Conservation (phyloP, 2,888 invertebrate species). For the Malacosoma neustria region DNA sequence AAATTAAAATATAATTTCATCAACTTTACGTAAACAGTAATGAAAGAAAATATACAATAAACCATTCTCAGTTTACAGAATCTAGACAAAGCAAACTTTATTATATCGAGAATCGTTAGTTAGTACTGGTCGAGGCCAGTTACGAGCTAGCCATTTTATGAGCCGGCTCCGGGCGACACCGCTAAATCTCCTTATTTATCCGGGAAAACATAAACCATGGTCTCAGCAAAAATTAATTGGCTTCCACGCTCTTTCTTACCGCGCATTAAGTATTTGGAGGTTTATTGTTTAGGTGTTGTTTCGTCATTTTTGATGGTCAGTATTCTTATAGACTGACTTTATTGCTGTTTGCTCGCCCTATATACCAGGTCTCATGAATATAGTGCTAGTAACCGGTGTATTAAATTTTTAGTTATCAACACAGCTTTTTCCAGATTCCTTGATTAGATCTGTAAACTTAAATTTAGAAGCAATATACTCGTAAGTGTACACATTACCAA, state of each 20-base stretch:
- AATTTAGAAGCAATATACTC: no score
- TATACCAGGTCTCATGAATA: no score
- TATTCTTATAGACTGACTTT: not conserved
- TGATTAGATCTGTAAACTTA: no score
- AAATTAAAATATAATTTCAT: no score
- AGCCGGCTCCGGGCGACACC: constrained; percentile 49
- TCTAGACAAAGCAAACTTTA: not conserved
- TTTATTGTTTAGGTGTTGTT: constrained; percentile 34
- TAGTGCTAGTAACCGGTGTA: no score
- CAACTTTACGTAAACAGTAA: no score
- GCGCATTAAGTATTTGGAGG: constrained; percentile 49
- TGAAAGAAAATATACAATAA: not conserved
- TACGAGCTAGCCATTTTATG: constrained; percentile 61
- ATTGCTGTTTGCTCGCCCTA: no score
- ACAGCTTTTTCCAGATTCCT: no score
- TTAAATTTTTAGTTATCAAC: no score
- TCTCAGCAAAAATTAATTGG: constrained; percentile 71
- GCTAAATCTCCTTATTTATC: constrained; percentile 73
- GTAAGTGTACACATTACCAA: no score
- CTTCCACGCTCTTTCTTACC: constrained; percentile 54
- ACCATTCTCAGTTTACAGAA: not conserved
- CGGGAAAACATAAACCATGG: constrained; percentile 66
- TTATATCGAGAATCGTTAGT: constrained; percentile 40
- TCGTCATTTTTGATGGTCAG: constrained; percentile 7
- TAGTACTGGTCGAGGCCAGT: constrained; percentile 47